Base-by-base conservation (phyloP, 2,113 vertebrate species). In the Apistogramma diplotaenia region DNA sequence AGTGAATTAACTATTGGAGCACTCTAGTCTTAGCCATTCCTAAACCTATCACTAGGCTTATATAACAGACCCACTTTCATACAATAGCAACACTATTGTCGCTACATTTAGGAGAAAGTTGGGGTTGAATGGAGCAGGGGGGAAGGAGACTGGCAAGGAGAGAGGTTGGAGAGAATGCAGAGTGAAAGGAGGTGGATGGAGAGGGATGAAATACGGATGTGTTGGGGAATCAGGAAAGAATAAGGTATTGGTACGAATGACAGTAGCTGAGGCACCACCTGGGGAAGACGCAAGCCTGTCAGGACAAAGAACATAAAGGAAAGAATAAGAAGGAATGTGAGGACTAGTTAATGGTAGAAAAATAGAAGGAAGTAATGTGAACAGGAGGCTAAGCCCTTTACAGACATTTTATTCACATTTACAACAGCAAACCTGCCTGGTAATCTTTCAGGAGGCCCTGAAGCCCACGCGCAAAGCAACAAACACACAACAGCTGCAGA, bases 31-130 rank as follows among this genome's bases (percentile, higher is more conserved):
- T 73, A 43, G 55, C 85, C 88, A 74, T 81, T 85, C 75, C 81
- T 87, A 82, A 79, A 67, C 53, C 77, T 85, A 70, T 74, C 25
- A 55, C 76, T 29, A 81, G 81, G 73, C 86, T 93, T 92, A 90
- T 85, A 89, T 94, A 94, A 94, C 89, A 84, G 86, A 43, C 88
- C 91, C 71, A 90, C 85, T 92, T 92, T 91, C 72, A 83, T 74
- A 79, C 79, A 87, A 85, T 81, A 76, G 80, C 71, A 82, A 76
- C 82, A 65, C 61, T 58, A 62, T 88, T 81, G 87, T 79, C 11
- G 9, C 73, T 72, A 76, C 83, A 58, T 67, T 89, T 57, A 33
- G 54, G 84, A 91, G 75, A 77, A 82, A 70, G 79, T 46, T 51
- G 57, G 77, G 46, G 33, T 72, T 19, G 46, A 86, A 80, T 29